Base-by-base conservation (phyloP, 2,797 vertebrate genomes). In the Trichosurus vulpecula region DNA sequence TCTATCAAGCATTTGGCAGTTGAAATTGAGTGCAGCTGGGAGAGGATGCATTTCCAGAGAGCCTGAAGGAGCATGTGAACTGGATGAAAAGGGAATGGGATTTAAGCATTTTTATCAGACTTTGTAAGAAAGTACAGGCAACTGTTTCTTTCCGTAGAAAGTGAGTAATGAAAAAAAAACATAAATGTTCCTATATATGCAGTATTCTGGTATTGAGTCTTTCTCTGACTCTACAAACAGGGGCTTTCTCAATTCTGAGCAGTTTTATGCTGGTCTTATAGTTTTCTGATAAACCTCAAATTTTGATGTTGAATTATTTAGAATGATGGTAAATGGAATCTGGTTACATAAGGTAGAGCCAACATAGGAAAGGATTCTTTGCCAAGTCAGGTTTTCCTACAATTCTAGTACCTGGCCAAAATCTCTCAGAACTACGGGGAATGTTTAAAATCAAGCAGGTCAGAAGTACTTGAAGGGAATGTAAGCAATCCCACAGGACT, bases 21-120 rank as follows among this genome's bases (percentile, higher is more conserved):
- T 97, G 94, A 96, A 97, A 96, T 96, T 96, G 96, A 97, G 97
- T 97, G 97, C 57, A 96, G n/a, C 53, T 96, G 94, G 98, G 94
- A 96, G 90, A 96, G 96, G 91, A 95, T 93, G 41, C 35, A 94
- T 97, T 96, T 97, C 95, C 87, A 97, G 95, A 97, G 97, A 90
- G 94, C 54, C 66, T 95, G 95, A 96, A 94, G 94, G 55, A 95
- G 95, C 41, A 95, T 91, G 94, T 55, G 74, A 95, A 92, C 91
- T 91, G 66, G 89, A 61, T 90, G 96, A 97, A 95, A 97, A 97
- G 94, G 90, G 51, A 95, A 94, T 54, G 94, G 66, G 53, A 57
- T 94, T 97, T 95, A 54, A 92, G 58, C 47, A 91, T 96, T 97
- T 96, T 95, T 96, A 94, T 91, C 93, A 90, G 95, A 94, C 51